phyloP scores from a whole-genome alignment of 2,797 vertebrate genomes.

The Apogon hyalosoma region DNA sequence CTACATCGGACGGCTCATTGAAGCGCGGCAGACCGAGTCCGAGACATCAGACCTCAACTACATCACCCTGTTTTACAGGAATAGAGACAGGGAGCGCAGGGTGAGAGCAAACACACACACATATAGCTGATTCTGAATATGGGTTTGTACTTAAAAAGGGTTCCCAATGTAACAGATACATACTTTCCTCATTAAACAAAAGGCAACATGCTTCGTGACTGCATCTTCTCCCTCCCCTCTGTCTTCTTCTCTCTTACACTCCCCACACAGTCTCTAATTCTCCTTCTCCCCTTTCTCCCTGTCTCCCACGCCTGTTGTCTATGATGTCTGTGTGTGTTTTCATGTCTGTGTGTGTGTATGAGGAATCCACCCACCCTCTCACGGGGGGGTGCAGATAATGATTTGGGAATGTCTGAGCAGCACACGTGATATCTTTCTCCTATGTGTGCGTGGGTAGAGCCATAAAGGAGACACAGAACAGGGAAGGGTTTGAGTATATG shows the following conservation, averaged over 20 bases:
- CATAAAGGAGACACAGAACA: slow-evolving; percentile 65
- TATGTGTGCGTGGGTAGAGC: slow-evolving; percentile 74
- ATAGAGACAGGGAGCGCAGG: slow-evolving; percentile 89
- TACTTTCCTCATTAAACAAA: slow-evolving; percentile 51
- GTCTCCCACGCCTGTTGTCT: slow-evolving; percentile 74
- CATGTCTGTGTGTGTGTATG: slow-evolving; percentile 28
- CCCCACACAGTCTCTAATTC: slow-evolving; percentile 57
- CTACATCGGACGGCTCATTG: slow-evolving; percentile 94
- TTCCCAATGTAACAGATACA: slow-evolving; percentile 28
- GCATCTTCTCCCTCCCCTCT: slow-evolving; percentile 17
- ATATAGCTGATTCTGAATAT: slow-evolving; percentile 2
- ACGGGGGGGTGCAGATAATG: slow-evolving; percentile 82
- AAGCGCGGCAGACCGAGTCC: slow-evolving; percentile 94
- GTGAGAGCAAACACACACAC: slow-evolving; percentile 81
- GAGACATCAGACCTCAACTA: slow-evolving; percentile 92
- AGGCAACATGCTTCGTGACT: slow-evolving; percentile 67
- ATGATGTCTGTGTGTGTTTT: slow-evolving; percentile 49
- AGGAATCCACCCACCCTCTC: slow-evolving; percentile 81
- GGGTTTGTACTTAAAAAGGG: background rate
- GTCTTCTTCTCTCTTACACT: slow-evolving; percentile 52
- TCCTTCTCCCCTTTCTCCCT: slow-evolving; percentile 54
- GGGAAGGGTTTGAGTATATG: slow-evolving; percentile 39
- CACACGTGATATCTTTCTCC: slow-evolving; percentile 71
- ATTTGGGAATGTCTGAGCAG: slow-evolving; percentile 79
- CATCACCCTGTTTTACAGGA: slow-evolving; percentile 92